Evolutionary conservation across 2,888 invertebrate genomes (phyloP).

Genomic region (Diaphora mendica): DNA sequence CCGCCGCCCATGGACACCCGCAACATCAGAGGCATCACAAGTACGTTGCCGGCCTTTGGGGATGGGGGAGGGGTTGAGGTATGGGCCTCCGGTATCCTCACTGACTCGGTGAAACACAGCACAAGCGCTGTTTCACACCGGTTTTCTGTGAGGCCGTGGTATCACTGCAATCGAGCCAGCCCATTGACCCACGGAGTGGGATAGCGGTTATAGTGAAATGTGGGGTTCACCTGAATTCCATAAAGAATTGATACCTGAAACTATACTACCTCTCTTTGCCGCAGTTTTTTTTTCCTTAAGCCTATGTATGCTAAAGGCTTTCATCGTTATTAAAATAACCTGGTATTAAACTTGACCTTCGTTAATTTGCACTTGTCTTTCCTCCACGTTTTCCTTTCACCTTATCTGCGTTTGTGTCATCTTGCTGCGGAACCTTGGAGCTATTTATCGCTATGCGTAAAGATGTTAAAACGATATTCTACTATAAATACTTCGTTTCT

Average conservation of each 20-base stretch:
- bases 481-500: no score
- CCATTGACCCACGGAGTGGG: no score
- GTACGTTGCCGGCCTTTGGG: no score
- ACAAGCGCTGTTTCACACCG: no score
- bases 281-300: background rate
- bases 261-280: background rate
- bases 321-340: background rate
- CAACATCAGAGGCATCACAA: no score
- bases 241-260: background rate
- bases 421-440: conserved; percentile 15
- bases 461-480: conserved; percentile 8
- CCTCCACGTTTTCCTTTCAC: conserved; percentile 4
- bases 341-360: background rate
- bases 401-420: conserved; percentile 6
- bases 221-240: background rate
- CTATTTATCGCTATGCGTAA: conserved; percentile 5
- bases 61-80: no score
- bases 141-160: no score
- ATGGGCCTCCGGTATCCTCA: no score
- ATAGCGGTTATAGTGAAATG: background rate
- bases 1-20: no score
- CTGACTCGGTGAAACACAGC: no score
- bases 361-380: background rate
- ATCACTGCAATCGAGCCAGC: no score
- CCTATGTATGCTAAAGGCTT: background rate